These are phyloP conservation scores for Eptesicus fuscus DNA, from an alignment of 2,113 vertebrate species.

Conservation along the genomic window DNA sequence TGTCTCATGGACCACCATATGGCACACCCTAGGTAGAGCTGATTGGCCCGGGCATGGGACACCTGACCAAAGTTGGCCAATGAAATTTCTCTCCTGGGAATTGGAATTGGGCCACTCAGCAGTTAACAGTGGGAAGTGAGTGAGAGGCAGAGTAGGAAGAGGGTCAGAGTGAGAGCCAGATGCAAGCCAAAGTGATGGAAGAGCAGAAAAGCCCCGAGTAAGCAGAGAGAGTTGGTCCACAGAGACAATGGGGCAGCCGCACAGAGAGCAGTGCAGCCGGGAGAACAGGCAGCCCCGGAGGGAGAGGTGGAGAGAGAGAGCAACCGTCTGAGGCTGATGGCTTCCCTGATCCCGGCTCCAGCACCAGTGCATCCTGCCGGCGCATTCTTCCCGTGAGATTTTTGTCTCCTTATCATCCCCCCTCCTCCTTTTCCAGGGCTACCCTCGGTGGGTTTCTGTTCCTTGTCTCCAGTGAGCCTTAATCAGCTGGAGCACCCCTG, in stretches of 20 bases:
- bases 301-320: slow-evolving; percentile 38
- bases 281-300: slow-evolving; percentile 21
- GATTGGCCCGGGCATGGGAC: slow-evolving; percentile 31
- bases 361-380: slow-evolving; percentile 33
- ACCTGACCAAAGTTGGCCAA: slow-evolving; percentile 52
- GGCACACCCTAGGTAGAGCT: background rate
- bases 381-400: slow-evolving; percentile 63
- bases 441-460: background rate
- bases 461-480: background rate
- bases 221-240: slow-evolving; percentile 40
- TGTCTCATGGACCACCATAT: background rate
- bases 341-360: background rate
- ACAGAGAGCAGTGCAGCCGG: background rate
- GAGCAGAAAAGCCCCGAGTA: slow-evolving; percentile 54
- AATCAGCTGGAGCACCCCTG: background rate
- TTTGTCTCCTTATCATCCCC: slow-evolving; percentile 11
- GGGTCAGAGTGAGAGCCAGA: slow-evolving; percentile 49
- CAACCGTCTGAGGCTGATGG: slow-evolving; percentile 46
- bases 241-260: slow-evolving; percentile 55
- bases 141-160: slow-evolving; percentile 33
- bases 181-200: slow-evolving; percentile 44
- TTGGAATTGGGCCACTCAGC: slow-evolving; percentile 66
- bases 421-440: background rate
- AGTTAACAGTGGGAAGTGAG: slow-evolving; percentile 44
- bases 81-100: slow-evolving; percentile 55